Evolutionary conservation across 2,888 invertebrate genomes (phyloP).

Genomic region (Aphodius sticticus): DNA sequence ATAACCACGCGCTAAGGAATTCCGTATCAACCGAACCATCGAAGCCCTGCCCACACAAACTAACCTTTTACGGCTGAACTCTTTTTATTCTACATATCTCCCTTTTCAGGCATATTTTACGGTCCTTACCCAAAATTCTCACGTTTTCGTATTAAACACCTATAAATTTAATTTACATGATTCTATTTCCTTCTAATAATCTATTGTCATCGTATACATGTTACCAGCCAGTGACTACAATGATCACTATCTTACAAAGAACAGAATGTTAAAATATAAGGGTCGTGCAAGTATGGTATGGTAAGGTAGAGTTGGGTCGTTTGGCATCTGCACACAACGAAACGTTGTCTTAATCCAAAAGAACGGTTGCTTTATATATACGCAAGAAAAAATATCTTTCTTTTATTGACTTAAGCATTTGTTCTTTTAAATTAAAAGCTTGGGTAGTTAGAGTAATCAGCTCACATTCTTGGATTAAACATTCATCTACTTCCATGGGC

Average conservation of each 20-base stretch:
- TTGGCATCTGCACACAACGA: too few species aligned
- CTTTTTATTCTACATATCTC: constrained; percentile 6
- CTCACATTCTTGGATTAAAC: too few species aligned
- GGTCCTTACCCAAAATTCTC: background rate
- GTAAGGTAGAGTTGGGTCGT: too few species aligned
- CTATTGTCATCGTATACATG: background rate
- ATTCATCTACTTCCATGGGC: too few species aligned
- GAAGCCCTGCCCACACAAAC: constrained; percentile 22
- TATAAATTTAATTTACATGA: background rate
- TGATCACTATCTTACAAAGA: background rate
- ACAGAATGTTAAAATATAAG: too few species aligned
- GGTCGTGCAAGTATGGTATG: too few species aligned
- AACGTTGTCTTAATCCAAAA: too few species aligned
- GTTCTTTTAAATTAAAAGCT: too few species aligned
- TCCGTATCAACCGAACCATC: constrained; percentile 15
- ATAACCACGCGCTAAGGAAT: constrained; percentile 7
- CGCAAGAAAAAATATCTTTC: too few species aligned
- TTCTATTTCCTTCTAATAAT: background rate
- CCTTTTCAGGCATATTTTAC: background rate
- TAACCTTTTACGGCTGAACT: constrained; percentile 18
- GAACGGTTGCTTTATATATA: too few species aligned
- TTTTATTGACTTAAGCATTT: too few species aligned
- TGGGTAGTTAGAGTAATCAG: too few species aligned
- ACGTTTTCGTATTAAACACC: background rate
- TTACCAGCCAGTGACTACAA: background rate